phyloP scores from a whole-genome alignment of 2,797 vertebrate species.

The Austrolebias charrua region DNA sequence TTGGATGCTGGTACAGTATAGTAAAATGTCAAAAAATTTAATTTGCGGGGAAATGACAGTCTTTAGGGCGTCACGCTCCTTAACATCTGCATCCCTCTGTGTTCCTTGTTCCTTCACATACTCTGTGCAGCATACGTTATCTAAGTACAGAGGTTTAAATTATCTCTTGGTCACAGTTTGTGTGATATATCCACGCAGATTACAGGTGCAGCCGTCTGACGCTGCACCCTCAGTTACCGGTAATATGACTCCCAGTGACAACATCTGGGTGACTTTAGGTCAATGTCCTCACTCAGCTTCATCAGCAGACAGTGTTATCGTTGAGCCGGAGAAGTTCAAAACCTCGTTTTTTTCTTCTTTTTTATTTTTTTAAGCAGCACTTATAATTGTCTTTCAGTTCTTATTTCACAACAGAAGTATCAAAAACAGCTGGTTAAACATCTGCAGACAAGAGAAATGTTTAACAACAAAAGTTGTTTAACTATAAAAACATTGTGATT shows the following conservation, averaged over 20 bases:
- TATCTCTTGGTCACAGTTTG: neutral
- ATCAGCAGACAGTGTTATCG: neutral
- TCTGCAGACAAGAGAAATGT: too few relatives aligned
- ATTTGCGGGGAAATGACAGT: too few relatives aligned
- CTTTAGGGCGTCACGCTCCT: too few relatives aligned
- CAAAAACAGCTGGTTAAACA: too few relatives aligned
- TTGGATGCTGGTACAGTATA: too few relatives aligned
- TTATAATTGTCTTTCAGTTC: neutral
- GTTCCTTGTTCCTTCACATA: too few relatives aligned
- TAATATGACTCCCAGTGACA: constrained; percentile 19
- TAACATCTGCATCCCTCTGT: too few relatives aligned
- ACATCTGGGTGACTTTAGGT: constrained; percentile 25
- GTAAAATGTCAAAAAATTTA: too few relatives aligned
- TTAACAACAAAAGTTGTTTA: too few relatives aligned
- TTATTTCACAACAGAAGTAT: constrained; percentile 9
- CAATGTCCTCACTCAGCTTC: constrained; percentile 42
- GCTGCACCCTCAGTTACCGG: constrained; percentile 2
- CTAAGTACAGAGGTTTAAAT: too few relatives aligned
- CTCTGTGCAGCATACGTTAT: too few relatives aligned
- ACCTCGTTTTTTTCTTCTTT: neutral
- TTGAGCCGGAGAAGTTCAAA: constrained; percentile 2
- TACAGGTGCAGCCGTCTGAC: neutral
- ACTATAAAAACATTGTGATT: too few relatives aligned
- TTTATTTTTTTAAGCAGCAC: neutral
- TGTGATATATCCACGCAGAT: neutral